A percentile compares a stretch with the other conserved stretches of the same genome.
These are phyloP conservation scores for Mystacornis crossleyi DNA, from an alignment of 2,113 vertebrate genomes.

Conservation along the genomic window DNA sequence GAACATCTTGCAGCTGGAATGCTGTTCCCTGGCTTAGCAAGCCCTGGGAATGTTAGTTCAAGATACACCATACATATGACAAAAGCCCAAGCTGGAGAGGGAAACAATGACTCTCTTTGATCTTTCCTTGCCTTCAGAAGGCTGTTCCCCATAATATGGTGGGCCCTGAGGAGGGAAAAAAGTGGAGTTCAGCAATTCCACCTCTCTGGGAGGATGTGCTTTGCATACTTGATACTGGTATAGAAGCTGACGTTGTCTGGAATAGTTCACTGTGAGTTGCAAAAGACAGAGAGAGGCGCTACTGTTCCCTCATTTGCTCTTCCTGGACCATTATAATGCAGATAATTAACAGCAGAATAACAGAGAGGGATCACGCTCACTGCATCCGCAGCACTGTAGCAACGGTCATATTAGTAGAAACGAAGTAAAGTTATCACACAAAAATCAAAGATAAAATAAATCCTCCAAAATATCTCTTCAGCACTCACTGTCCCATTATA, in stretches of 20 bases:
- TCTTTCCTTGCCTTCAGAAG: not conserved
- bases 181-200: not conserved
- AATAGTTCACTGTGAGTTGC: not conserved
- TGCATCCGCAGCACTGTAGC: not conserved
- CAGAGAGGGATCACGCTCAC: not conserved
- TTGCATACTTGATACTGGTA: not conserved
- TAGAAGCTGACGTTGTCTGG: not conserved
- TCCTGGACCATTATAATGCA: not conserved
- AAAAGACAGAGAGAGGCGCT: not conserved
- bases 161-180: not conserved
- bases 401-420: not conserved
- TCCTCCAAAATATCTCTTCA: not conserved
- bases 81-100: not conserved
- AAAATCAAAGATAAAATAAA: not conserved
- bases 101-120: rapidly evolving
- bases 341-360: not conserved
- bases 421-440: not conserved
- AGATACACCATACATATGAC: not conserved
- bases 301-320: not conserved
- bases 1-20: not conserved
- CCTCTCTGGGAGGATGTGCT: not conserved
- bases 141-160: not conserved
- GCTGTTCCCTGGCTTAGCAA: not conserved
- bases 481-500: not conserved
- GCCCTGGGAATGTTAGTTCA: not conserved